Base-by-base conservation (phyloP, 2,888 invertebrate genomes). In the Spisula solida region DNA sequence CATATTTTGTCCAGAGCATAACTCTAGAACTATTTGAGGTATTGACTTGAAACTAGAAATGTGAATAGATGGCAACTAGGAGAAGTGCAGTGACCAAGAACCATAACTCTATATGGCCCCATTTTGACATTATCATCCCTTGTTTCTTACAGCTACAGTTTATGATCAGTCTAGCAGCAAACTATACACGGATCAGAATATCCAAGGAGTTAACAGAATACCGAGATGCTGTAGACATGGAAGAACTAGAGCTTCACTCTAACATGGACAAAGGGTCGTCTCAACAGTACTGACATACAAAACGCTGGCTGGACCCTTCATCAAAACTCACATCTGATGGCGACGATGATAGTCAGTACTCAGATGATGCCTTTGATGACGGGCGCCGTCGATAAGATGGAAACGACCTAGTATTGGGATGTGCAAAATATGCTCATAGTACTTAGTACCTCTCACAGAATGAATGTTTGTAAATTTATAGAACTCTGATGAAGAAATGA, bases 171-270 rank as follows among this genome's bases (percentile, higher is more conserved):
- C 91, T 96, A 70, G 93, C 95, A 5, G 92, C 95, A 16, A 96
- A 96, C 93, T 96, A 96, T 93, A 95, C 96, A n/a, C 93, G 95
- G 34, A 96, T 96, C 87, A 95, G 95, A 88, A 95, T 95, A 60
- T 95, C 96, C 18, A 96, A 96, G 90, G 96, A 96, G 90, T 88
- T 96, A 66, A 96, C 96, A 10, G 94, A 96, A 34, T 96, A 96
- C 90, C 89, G 96, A n/a, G 95, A 96, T 84, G 96, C 96, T 66
- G 95, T 95, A 0, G 96, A 96, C 75, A 94, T 95, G 92, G 96
- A 95, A 29, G 95, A 95, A 60, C 81, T 95, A n/a, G 95, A 95
- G n/a, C 87, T 95, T 14, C 90, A 93, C 80, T 92, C 94, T 25
- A 91, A 91, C 79, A 86, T 85, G 41, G 90, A 90, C 60, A 90